Conservation (phyloP, 1,140 invertebrate species). For the Planococcus citri region DNA sequence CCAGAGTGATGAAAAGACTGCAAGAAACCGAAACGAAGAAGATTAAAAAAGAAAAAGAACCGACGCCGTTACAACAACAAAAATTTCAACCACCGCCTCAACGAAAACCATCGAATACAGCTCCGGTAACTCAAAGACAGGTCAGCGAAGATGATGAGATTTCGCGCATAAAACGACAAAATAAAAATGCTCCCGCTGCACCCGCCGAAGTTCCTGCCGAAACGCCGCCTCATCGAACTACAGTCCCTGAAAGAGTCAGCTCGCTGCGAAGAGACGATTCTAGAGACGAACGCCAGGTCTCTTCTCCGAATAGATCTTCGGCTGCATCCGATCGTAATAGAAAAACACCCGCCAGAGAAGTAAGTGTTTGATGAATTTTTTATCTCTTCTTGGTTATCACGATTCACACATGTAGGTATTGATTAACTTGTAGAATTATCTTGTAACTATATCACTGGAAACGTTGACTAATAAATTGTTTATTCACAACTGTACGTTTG, state of each 20-base stretch:
- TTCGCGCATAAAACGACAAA: slow-evolving; percentile 73
- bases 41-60: slow-evolving; percentile 59
- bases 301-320: slow-evolving; percentile 33
- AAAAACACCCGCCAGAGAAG: slow-evolving; percentile 46
- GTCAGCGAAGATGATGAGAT: slow-evolving; percentile 83
- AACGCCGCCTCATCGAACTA: slow-evolving; percentile 28
- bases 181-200: slow-evolving; percentile 45
- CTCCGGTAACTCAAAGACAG: slow-evolving; percentile 40
- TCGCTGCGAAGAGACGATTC: slow-evolving; percentile 34
- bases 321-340: slow-evolving; percentile 24
- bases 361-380: slow-evolving; percentile 38
- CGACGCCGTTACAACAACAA: slow-evolving; percentile 39
- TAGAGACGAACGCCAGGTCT: slow-evolving; percentile 33
- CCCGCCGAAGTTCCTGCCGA: slow-evolving; percentile 38
- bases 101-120: not conserved
- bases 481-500: not conserved
- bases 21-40: slow-evolving; percentile 62
- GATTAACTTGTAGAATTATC: no score
- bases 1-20: slow-evolving; percentile 73
- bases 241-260: slow-evolving; percentile 36
- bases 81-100: slow-evolving; percentile 30
- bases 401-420: slow-evolving; percentile 28
- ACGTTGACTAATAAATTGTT: not conserved
- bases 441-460: not conserved
- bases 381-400: slow-evolving; percentile 42